Conservation (phyloP, 1,140 invertebrate genomes). For the Leptopilina clavipes region DNA sequence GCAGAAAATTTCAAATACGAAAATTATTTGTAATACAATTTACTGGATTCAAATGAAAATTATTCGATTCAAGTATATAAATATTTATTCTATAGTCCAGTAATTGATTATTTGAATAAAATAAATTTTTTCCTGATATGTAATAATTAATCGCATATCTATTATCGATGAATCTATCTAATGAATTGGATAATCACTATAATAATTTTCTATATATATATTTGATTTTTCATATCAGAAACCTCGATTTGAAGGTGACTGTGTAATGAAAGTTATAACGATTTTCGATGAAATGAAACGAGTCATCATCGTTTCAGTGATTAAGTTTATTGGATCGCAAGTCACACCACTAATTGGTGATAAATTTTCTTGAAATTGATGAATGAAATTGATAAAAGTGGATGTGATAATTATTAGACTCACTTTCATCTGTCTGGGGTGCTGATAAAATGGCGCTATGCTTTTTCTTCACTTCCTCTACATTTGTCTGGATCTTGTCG, state of each 20-base stretch:
- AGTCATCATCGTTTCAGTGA: conserved; percentile 1
- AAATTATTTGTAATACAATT: too few species aligned
- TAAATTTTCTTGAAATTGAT: conserved; percentile 3
- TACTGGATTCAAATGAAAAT: too few species aligned
- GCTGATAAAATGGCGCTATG: conserved; percentile 98
- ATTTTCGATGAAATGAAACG: neutral
- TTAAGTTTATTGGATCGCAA: conserved; percentile 15
- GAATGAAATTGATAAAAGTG: neutral
- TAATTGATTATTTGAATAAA: too few species aligned
- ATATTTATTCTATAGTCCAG: too few species aligned
- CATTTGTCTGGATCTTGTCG: conserved; percentile 98
- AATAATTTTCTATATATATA: neutral
- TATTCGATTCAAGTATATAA: too few species aligned
- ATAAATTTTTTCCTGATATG: too few species aligned
- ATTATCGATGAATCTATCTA: too few species aligned
- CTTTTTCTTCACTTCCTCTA: conserved; percentile 99
- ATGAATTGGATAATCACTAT: too few species aligned
- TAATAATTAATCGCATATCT: too few species aligned
- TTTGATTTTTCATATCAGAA: neutral
- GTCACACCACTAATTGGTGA: conserved; percentile 22
- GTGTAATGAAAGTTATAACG: neutral
- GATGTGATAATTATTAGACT: conserved; percentile 74
- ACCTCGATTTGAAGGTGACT: neutral
- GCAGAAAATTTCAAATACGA: too few species aligned
- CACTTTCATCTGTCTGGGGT: conserved; percentile 99